Percentiles rank a stretch among this genome's conserved stretches.
Conservation (phyloP, 2,113 vertebrate genomes). For the Myanophis thanlyinensis region DNA sequence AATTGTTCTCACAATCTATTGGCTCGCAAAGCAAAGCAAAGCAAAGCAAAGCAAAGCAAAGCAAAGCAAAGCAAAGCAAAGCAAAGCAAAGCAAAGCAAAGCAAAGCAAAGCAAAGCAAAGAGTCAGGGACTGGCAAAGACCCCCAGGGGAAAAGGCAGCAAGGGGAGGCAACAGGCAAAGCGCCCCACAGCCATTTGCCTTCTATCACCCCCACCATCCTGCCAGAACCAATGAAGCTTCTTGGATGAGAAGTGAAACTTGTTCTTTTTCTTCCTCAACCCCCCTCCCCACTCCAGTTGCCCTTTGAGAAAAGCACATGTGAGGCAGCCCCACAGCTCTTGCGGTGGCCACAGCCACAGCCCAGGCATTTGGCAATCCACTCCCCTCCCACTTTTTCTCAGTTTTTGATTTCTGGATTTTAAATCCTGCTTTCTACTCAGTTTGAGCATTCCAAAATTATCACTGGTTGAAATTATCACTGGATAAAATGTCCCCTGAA, state of each 20-base stretch:
- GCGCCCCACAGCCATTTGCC: not conserved
- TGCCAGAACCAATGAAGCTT: not conserved
- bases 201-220: not conserved
- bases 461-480: not conserved
- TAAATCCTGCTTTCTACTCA: not conserved
- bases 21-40: too few species aligned
- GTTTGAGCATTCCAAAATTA: not conserved
- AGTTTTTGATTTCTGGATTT: not conserved
- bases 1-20: not conserved
- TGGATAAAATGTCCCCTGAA: not conserved
- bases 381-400: not conserved
- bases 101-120: too few species aligned
- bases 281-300: not conserved
- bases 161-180: not conserved
- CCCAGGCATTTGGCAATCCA: not conserved
- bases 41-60: too few species aligned
- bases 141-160: not conserved
- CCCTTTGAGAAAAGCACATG: not conserved
- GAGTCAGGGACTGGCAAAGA: not conserved
- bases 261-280: not conserved
- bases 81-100: too few species aligned
- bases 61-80: too few species aligned
- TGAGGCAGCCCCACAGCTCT: not conserved
- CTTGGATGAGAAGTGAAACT: not conserved
- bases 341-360: not conserved